A percentile compares a stretch with the other conserved stretches of the same genome.
These are phyloP conservation scores for Tetramorium simillimum DNA, from an alignment of 1,140 invertebrate species.

Conservation along the genomic window DNA sequence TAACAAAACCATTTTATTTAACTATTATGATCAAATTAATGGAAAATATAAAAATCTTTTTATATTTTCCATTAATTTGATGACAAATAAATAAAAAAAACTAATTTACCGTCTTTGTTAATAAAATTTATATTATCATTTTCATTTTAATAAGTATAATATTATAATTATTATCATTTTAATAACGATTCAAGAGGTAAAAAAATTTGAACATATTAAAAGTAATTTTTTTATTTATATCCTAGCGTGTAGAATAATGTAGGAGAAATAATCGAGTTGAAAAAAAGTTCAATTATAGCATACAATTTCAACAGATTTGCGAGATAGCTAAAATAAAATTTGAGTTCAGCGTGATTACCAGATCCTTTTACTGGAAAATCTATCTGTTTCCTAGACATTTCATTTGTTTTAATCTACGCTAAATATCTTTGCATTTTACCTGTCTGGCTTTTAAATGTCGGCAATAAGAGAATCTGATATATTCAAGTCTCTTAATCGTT, in stretches of 20 bases:
- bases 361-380: not conserved
- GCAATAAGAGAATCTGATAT: not conserved
- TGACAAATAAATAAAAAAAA: not conserved
- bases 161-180: not conserved
- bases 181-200: not conserved
- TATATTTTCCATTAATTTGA: too few species aligned
- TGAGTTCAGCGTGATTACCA: not conserved
- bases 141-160: not conserved
- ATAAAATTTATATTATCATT: not conserved
- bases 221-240: not conserved
- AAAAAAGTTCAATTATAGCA: not conserved
- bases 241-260: not conserved
- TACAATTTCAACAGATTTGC: too few species aligned
- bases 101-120: not conserved
- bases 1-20: not conserved
- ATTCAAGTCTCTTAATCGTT: not conserved
- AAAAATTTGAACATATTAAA: not conserved
- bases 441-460: not conserved
- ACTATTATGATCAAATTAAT: not conserved
- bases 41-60: not conserved
- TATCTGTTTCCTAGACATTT: not conserved
- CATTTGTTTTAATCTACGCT: not conserved
- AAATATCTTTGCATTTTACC: not conserved
- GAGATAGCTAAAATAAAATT: not conserved
- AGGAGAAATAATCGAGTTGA: not conserved